Evolutionary conservation across 2,113 vertebrate species (phyloP).

Genomic region (Circaetus cinerascens): DNA sequence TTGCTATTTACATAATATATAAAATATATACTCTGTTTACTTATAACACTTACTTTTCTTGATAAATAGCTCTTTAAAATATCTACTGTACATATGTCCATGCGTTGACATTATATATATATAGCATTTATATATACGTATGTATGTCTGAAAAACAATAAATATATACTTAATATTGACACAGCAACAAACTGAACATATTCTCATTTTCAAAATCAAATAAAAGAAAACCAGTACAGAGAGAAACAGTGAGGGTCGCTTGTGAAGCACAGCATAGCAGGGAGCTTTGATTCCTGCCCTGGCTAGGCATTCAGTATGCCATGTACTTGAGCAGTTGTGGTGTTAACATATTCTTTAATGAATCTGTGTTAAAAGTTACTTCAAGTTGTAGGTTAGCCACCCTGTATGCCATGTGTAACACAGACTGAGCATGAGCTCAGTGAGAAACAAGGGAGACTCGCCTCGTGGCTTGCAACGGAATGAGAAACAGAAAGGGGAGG

Average conservation of each 20-base stretch:
- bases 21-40: slow-evolving; percentile 88
- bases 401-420: background rate
- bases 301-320: background rate
- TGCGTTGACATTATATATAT: slow-evolving; percentile 79
- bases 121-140: slow-evolving; percentile 72
- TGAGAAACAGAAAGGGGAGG: background rate
- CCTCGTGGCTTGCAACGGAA: background rate
- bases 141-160: slow-evolving; percentile 82
- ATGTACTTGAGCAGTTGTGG: background rate
- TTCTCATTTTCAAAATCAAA: slow-evolving; percentile 52
- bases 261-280: slow-evolving; percentile 5
- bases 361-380: background rate
- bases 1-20: slow-evolving; percentile 80
- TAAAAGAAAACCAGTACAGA: slow-evolving; percentile 20
- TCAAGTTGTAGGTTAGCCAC: background rate
- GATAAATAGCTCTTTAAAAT: slow-evolving; percentile 86
- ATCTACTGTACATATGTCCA: slow-evolving; percentile 83
- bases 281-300: slow-evolving; percentile 20
- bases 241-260: slow-evolving; percentile 37
- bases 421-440: background rate
- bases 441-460: background rate
- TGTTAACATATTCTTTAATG: background rate
- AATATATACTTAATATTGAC: slow-evolving; percentile 76
- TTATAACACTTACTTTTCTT: slow-evolving; percentile 82
- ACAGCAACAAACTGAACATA: slow-evolving; percentile 72